Evolutionary conservation across 2,113 vertebrate species (phyloP).

Genomic region (Dicrurus megarhynchus): DNA sequence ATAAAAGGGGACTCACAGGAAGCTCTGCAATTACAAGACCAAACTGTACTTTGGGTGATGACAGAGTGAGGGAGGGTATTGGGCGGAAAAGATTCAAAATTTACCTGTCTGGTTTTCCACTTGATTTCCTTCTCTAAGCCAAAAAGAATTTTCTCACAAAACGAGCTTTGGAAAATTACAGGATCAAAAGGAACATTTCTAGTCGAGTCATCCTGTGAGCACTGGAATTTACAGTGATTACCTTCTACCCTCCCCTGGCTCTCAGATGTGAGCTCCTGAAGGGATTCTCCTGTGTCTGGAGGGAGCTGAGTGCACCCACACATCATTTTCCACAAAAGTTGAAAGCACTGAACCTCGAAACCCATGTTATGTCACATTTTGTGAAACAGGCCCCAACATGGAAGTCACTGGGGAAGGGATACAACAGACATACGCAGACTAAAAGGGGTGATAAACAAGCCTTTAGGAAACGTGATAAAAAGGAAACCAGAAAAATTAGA

Average conservation of each 20-base stretch:
- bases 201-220: neutral
- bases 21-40: neutral
- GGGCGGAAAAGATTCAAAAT: fast-evolving
- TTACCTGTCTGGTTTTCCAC: neutral
- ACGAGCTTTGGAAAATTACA: neutral
- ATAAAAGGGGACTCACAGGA: neutral
- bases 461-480: neutral
- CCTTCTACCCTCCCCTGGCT: neutral
- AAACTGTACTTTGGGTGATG: neutral
- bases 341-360: neutral
- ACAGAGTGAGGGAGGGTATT: neutral
- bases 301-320: neutral
- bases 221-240: neutral
- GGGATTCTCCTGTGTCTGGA: neutral
- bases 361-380: neutral
- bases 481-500: neutral
- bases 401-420: neutral
- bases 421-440: neutral
- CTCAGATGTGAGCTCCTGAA: neutral
- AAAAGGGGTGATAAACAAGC: neutral
- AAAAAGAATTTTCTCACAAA: neutral
- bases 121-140: neutral
- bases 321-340: neutral
- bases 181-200: neutral
- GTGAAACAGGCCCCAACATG: neutral